Conservation (phyloP, 1,140 invertebrate species). For the Anthonomus grandis region DNA sequence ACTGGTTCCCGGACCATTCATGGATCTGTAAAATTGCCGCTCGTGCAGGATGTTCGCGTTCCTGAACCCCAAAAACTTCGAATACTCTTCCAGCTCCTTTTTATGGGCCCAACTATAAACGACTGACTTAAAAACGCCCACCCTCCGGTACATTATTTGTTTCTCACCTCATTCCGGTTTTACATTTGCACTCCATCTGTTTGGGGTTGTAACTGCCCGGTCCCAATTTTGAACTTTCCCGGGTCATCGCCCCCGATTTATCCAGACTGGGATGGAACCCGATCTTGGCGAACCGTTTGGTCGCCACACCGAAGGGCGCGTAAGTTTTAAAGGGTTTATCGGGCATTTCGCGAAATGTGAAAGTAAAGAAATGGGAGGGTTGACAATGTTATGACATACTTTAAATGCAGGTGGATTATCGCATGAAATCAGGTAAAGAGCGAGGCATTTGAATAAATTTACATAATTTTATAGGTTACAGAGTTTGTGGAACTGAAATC, state of each 20-base stretch:
- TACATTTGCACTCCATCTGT: conserved; percentile 19
- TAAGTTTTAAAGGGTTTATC: conserved; percentile 18
- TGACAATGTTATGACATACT: not conserved
- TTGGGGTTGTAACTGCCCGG: conserved; percentile 35
- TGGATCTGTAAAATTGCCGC: conserved; percentile 26
- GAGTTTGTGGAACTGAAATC: conserved; percentile 34
- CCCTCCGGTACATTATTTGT: not conserved
- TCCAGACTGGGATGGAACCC: conserved; percentile 40
- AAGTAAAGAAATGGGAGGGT: not conserved
- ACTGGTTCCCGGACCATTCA: conserved; percentile 40
- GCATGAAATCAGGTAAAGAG: not conserved
- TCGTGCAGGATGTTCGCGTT: conserved; percentile 34
- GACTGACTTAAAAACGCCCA: not conserved
- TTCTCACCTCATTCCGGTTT: conserved; percentile 21
- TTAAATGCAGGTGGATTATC: too few relatives aligned
- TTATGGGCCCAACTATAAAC: conserved; percentile 38
- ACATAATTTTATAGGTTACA: conserved; percentile 20
- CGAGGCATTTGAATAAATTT: too few relatives aligned
- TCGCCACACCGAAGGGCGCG: conserved; percentile 32
- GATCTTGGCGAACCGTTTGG: conserved; percentile 33
- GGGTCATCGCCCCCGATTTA: conserved; percentile 25
- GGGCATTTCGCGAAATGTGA: conserved; percentile 4
- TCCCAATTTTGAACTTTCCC: conserved; percentile 26
- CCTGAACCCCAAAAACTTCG: conserved; percentile 38
- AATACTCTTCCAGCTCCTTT: conserved; percentile 37